A percentile compares a stretch with the other conserved stretches of the same genome.
These are phyloP conservation scores for Sternarchorhynchus goeldii DNA, from an alignment of 2,797 vertebrate species.

Conservation along the genomic window DNA sequence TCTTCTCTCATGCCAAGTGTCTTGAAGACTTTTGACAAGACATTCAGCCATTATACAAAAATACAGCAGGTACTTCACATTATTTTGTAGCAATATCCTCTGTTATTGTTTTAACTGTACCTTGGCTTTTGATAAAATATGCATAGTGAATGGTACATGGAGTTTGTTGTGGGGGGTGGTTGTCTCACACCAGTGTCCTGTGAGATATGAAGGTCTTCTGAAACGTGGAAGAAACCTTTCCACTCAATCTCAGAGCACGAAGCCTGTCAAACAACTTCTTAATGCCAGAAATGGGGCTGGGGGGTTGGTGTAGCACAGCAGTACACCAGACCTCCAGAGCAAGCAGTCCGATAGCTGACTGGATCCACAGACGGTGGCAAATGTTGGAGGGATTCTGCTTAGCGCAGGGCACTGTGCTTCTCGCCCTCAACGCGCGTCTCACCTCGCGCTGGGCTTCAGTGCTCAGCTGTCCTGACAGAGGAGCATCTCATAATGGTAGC, in stretches of 20 bases:
- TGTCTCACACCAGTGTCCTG: background rate
- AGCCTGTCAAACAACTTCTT: slow-evolving; percentile 14
- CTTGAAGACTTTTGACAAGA: background rate
- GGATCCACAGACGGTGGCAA: slow-evolving; percentile 48
- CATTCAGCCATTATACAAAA: background rate
- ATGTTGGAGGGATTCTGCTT: slow-evolving; percentile 48
- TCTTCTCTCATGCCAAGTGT: background rate
- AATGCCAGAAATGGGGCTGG: background rate
- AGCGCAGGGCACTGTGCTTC: slow-evolving; percentile 6
- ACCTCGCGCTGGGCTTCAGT: too few species aligned
- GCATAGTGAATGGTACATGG: background rate
- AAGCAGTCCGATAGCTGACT: slow-evolving; percentile 43
- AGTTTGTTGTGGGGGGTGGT: background rate
- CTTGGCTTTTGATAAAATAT: slow-evolving; percentile 3
- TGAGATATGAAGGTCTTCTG: slow-evolving; percentile 21
- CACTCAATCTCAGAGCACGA: background rate
- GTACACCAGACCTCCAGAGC: slow-evolving; percentile 16
- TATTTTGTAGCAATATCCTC: background rate
- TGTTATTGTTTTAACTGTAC: background rate
- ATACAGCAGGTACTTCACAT: background rate
- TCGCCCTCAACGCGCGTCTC: slow-evolving; percentile 7
- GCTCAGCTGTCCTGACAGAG: too few species aligned
- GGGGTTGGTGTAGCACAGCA: too few species aligned
- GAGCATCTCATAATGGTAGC: too few species aligned
- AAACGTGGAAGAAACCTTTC: slow-evolving; percentile 4